A percentile compares a stretch with the other conserved stretches of the same genome.
Conservation (phyloP, 2,113 vertebrate genomes). For the Ceratotherium simum region DNA sequence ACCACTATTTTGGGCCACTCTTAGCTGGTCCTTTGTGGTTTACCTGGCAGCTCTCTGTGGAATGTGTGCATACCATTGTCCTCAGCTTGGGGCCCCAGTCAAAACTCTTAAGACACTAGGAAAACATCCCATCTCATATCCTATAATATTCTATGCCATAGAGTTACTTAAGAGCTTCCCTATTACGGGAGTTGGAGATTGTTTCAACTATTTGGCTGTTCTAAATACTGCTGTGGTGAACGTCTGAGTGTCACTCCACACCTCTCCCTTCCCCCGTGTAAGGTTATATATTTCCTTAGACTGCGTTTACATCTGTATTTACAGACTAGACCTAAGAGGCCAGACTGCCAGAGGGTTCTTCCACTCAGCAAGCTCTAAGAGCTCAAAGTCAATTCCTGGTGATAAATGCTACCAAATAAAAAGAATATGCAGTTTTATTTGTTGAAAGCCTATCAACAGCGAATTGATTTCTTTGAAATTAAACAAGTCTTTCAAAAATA, state of each 20-base stretch:
- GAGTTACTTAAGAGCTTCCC: neutral
- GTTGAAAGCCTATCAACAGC: neutral
- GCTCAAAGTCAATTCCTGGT: neutral
- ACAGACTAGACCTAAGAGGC: neutral
- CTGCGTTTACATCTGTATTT: neutral
- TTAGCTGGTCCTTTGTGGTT: neutral
- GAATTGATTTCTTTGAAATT: neutral
- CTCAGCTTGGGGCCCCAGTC: neutral
- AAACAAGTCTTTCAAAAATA: neutral
- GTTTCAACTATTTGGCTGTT: neutral
- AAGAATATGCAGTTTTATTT: neutral
- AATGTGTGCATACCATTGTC: neutral
- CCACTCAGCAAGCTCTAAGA: neutral
- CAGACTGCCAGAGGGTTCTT: neutral
- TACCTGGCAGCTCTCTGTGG: neutral
- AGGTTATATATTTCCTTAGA: neutral
- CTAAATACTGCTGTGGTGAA: neutral
- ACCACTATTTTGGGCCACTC: neutral
- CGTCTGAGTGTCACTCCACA: rapidly evolving
- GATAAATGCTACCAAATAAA: neutral
- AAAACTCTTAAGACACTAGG: neutral
- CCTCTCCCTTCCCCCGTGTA: rapidly evolving
- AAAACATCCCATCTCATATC: neutral
- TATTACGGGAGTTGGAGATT: neutral
- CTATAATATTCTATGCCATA: neutral